Base-by-base conservation (phyloP, 1,140 invertebrate genomes). In the Neocloeon triangulifer region DNA sequence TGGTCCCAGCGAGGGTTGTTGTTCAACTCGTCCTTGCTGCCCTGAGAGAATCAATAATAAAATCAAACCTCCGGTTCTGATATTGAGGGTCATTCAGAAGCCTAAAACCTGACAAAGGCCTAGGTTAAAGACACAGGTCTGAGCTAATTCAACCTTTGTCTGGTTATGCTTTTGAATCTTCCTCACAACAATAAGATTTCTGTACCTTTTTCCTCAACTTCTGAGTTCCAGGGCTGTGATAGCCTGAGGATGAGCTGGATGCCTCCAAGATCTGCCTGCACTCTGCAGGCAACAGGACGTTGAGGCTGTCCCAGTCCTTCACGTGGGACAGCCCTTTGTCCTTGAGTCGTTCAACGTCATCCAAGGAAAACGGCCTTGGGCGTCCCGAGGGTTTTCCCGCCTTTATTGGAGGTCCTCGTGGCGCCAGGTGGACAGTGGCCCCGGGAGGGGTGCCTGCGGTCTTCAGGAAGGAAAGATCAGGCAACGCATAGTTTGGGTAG, bases 401-500 rank as follows among this genome's bases (percentile, higher is more conserved):
- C 27, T 22, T 19, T 31, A 15, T n/a, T 22, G 12, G 18, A 16
- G 15, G 36, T 28, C n/a, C 30, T 21, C 25, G 19, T 19, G 14
- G 33, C 17, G 13, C 22, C 4, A 32, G 25, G 4, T 18, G 20
- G 26, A 26, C 21, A 13, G 13, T 10, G 3, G 13, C 13, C 16
- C 36, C 7, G 5, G 6, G 21, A 26, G 16, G 13, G 19, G 16
- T 23, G 21, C 13, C 13, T 21, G 37, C 43, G 41, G 30, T 39
- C 21, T 15, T 39, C 12, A 91, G 62, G 52, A 91, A 91, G 32
- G 70, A 75, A 30, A 89, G 59, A 54, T 89, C 79, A 8, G 84
- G 85, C 25, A 91, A 51, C 1, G 81, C 75, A 45, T 91, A 91
- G 52, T 81, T 86, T 10, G 85, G 85, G 58, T 86, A 91, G 37